Evolutionary conservation across 2,888 invertebrate genomes (phyloP), one percentile per base, ranked within the genome.

Genomic region (Phaonia tiefii): DNA sequence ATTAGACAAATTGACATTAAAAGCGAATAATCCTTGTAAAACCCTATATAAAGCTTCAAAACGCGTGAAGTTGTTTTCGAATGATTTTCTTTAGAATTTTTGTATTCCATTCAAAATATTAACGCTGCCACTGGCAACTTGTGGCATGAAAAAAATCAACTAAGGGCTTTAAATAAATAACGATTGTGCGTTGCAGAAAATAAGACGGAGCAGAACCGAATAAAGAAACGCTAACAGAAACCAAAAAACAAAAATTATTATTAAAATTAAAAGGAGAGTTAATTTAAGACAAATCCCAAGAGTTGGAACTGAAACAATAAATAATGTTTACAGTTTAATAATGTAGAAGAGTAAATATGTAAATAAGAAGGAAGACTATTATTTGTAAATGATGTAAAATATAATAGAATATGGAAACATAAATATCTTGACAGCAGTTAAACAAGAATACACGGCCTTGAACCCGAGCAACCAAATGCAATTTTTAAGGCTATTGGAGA

Each of bases 1-100:
- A n/a, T n/a, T n/a, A n/a, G n/a, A n/a, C n/a, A 80, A 80, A 66
- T 80, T 77, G 54, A 77, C 70, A 70, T 74, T 77, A 77, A 80
- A 74, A 77, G 77, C 71, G 76, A 74, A 77, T 80, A 77, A 80
- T 80, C 77, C 77, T 67, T 76, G 80, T 80, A 77, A 63, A 80
- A 74, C 70, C 71, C 66, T 71, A 77, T 74, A 66, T 77, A 66
- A 77, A 80, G 76, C 80, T 76, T 51, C 73, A 58, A 80, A 80
- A 80, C 74, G 73, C 80, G 76, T 80, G 66, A 80, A 80, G 73
- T 80, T 51, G 76, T 76, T 74, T 76, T 76, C 22, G 76, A 80
- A 73, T 70, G 66, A 58, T 77, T 74, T 80, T 74, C 74, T 46
- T 39, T 54, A 67, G 66, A 25, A 58, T 65, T 69, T 42, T 44